Evolutionary conservation across 2,888 invertebrate species (phyloP), one percentile per base, ranked within the genome.

Genomic region (Acleris cristana): DNA sequence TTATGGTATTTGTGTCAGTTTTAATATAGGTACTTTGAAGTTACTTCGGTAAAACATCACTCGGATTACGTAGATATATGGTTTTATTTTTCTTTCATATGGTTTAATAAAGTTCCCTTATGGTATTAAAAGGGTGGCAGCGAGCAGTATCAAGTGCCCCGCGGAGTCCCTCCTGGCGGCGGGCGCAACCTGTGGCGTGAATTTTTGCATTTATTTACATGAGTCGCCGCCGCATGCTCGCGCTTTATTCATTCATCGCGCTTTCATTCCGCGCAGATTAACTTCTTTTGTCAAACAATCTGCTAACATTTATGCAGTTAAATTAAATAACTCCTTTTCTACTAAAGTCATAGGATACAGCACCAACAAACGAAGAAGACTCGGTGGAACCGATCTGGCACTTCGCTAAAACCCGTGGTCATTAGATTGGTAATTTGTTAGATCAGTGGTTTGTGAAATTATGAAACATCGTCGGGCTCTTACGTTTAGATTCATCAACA

Each of bases 81-180:
- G 30, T 52, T 51, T 51, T 8, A 19, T 34, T 51, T 54, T 48
- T 45, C 26, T 54, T 54, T 26, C 30, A 30, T 49, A 21, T 40
- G 40, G 23, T 44, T 21, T 44, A 44, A 23, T 23, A 56, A 44
- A 44, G 44, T 59, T 59, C 23, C 18, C 19, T 8, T 56, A 57
- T 40, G 40, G 66, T 21, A 52, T 54, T 59, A 49, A 53, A 56
- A 59, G 48, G 44, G 55, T 48, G 34, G 55, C 19, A 16, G 55
- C 53, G 61, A 61, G 64, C 52, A 62, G 77, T 75, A 72, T 76
- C 74, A 81, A 80, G 76, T 75, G n/a, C 56, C 76, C 70, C 74
- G 71, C 74, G 65, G 70, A 48, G 70, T 62, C 75, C 55, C 76
- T 78, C 76, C 75, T 79, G 80, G 6, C 48, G 48, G 0, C 34